Evolutionary conservation across 2,113 vertebrate genomes (phyloP), one percentile per base, ranked within the genome.

Genomic region (Pygoscelis antarcticus): DNA sequence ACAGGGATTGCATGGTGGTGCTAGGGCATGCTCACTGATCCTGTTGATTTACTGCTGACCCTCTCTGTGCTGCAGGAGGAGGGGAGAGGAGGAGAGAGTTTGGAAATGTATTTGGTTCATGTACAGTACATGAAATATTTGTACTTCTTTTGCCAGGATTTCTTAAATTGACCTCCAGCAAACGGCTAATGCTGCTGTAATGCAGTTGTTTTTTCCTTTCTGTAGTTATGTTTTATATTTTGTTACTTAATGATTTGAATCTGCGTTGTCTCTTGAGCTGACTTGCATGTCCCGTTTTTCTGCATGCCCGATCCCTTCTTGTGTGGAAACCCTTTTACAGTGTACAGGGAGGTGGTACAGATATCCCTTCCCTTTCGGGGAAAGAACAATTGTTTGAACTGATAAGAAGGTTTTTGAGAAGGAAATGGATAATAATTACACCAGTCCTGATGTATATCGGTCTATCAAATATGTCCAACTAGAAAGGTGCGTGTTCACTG

Each of bases 341-440:
- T 16, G 49, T 44, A 42, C 84, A 60, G 71, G 65, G 87, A 87
- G 87, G 75, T 22, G 84, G 7, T 26, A 61, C 19, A 76, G 90
- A 86, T 44, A 58, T 49, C 20, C 88, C 76, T 94, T 65, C 84
- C 38, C 83, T 93, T 90, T 76, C 2, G 26, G 75, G 32, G 76
- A 55, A 79, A 49, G 74, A 92, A 25, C 78, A 29, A 10, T 82
- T 70, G 81, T 95, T 86, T 88, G 89, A 84, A 71, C 66, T 14
- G 61, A 83, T 84, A 29, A 6, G 54, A 40, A 60, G 64, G 68
- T 29, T 95, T 87, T 22, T 13, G 61, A 26, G 85, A 80, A 89
- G 89, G 54, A 75, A 58, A 51, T n/a, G 82, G 60, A 8, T 23
- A 19, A 11, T 52, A 60, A 71, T 83, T 83, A 10, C 84, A 54